Conservation (phyloP, 2,888 invertebrate genomes). For the Tetragnatha montana region DNA sequence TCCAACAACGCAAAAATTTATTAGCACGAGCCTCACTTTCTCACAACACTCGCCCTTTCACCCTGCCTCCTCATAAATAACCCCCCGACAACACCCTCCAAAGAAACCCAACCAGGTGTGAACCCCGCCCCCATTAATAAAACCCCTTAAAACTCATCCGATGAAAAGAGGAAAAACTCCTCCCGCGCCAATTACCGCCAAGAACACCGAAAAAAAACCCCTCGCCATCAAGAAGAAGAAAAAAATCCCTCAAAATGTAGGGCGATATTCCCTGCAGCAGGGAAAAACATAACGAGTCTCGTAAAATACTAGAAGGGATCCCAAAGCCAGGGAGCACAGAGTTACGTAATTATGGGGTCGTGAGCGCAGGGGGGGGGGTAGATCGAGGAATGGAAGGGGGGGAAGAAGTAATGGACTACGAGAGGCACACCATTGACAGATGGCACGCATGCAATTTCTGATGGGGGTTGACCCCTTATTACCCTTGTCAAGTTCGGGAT, state of each 20-base stretch:
- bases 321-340: slow-evolving; percentile 60
- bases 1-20: no score
- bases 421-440: slow-evolving; percentile 64
- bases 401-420: slow-evolving; percentile 52
- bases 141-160: not conserved
- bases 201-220: not conserved
- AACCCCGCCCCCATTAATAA: not conserved
- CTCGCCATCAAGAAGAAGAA: not conserved
- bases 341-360: slow-evolving; percentile 67
- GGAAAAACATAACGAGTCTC: slow-evolving; percentile 60
- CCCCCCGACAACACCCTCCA: not conserved
- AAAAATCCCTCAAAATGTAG: slow-evolving; percentile 3
- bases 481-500: slow-evolving; percentile 23
- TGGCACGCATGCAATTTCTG: slow-evolving; percentile 67
- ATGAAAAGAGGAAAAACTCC: not conserved
- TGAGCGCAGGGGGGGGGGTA: slow-evolving; percentile 6
- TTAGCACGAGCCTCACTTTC: no score
- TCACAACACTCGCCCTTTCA: no score
- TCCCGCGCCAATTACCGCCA: not conserved
- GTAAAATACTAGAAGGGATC: slow-evolving; percentile 52
- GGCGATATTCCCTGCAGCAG: slow-evolving; percentile 21
- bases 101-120: not conserved
- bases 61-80: not conserved
- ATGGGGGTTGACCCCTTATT: slow-evolving; percentile 53
- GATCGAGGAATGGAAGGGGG: not conserved